A percentile compares a stretch with the other conserved stretches of the same genome.
Conservation (phyloP, 2,113 vertebrate species). For the Archocentrus centrarchus region DNA sequence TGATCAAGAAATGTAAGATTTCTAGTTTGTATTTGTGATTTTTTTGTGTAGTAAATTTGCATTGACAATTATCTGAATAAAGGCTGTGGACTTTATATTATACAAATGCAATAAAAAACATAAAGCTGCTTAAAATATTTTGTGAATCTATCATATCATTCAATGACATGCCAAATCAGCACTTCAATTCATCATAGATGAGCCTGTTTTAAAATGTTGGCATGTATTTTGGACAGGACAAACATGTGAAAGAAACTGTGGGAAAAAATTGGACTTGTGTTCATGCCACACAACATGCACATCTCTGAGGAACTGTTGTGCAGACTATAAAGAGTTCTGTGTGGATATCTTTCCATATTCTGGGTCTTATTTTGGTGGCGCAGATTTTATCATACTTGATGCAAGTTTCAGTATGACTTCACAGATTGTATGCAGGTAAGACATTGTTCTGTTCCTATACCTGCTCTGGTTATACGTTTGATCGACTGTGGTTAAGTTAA, state of each 20-base stretch:
- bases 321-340: constrained; percentile 84
- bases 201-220: not conserved
- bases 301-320: constrained; percentile 84
- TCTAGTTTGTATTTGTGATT: not conserved
- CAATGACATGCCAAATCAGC: not conserved
- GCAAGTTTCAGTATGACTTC: constrained; percentile 53
- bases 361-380: constrained; percentile 89
- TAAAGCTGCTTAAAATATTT: not conserved
- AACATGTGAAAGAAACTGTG: constrained; percentile 85
- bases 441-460: not conserved
- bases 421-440: constrained; percentile 86
- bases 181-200: not conserved
- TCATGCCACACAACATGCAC: constrained; percentile 88
- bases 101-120: not conserved
- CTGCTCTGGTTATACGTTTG: not conserved
- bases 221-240: constrained; percentile 51
- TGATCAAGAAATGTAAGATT: not conserved
- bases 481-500: not conserved
- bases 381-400: constrained; percentile 83
- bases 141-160: not conserved
- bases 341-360: constrained; percentile 85
- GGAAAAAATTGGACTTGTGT: constrained; percentile 71
- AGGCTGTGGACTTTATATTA: not conserved
- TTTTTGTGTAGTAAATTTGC: not conserved
- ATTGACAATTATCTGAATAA: not conserved